These are phyloP conservation scores for Daubentonia madagascariensis DNA, from an alignment of 2,113 vertebrate species.

Conservation along the genomic window DNA sequence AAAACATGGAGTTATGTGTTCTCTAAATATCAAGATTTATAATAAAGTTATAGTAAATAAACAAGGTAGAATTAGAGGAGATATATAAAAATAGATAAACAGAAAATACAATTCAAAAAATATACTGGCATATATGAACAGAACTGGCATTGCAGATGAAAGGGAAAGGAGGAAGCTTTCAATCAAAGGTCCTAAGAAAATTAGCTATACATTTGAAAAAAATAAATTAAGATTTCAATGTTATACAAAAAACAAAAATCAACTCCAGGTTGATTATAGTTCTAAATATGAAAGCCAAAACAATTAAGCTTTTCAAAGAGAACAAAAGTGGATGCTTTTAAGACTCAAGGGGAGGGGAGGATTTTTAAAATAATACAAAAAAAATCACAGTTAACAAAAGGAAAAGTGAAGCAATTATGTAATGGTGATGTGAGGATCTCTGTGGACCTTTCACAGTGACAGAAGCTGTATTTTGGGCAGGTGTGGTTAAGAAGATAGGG, in stretches of 20 bases:
- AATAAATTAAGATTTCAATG: not conserved
- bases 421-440: too few species aligned
- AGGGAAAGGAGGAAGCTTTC: not conserved
- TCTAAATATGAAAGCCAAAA: not conserved
- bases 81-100: too few species aligned
- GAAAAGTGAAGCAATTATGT: too few species aligned
- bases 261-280: not conserved
- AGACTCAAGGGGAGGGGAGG: too few species aligned
- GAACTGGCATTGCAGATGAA: not conserved
- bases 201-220: not conserved
- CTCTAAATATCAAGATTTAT: not conserved
- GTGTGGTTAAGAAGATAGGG: too few species aligned
- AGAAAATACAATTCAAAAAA: too few species aligned
- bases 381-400: too few species aligned
- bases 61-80: not conserved
- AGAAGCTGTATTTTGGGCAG: too few species aligned
- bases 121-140: not conserved
- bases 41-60: not conserved
- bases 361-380: too few species aligned
- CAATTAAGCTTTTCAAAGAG: not conserved
- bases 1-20: not conserved
- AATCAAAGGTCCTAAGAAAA: not conserved
- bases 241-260: not conserved
- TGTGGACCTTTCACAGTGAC: too few species aligned
- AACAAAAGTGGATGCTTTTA: not conserved